phyloP scores from a whole-genome alignment of 2,797 vertebrate species.

The Cheirogaleus major region DNA sequence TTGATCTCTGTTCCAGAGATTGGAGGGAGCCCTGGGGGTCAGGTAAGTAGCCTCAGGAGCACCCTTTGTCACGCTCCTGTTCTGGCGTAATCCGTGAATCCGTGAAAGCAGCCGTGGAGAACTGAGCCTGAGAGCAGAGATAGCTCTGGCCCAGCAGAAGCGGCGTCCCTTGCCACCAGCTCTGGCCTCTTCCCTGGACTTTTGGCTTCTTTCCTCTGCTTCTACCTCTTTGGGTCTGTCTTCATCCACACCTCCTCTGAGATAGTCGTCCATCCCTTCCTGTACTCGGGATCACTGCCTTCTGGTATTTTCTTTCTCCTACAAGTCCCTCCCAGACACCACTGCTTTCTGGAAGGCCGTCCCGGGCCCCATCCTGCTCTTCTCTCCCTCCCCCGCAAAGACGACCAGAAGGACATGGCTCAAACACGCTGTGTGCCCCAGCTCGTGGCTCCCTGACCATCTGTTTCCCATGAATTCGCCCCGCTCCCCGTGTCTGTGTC shows the following conservation, averaged over 20 bases:
- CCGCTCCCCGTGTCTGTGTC: slow-evolving; percentile 39
- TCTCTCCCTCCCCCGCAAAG: neutral
- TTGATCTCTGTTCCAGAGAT: neutral
- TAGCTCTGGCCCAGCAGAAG: neutral
- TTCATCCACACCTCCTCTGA: neutral
- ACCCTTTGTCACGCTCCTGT: neutral
- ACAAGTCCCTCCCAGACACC: neutral
- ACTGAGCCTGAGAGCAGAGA: neutral
- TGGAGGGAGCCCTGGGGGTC: neutral
- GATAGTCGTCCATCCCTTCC: neutral
- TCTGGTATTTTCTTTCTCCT: neutral
- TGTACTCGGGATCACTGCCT: neutral
- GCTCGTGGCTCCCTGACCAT: neutral
- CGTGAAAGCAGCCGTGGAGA: neutral
- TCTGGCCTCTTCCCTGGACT: neutral
- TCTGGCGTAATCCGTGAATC: neutral
- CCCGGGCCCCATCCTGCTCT: neutral
- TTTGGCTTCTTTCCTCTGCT: neutral
- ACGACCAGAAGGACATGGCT: neutral
- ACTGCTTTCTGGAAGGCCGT: neutral
- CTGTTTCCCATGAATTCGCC: neutral
- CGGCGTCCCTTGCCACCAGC: neutral
- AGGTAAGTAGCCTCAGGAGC: slow-evolving; percentile 60
- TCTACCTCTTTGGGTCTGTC: neutral
- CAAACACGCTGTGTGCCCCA: neutral